phyloP scores from a whole-genome alignment of 2,797 vertebrate genomes.

The Novumbra hubbsi region DNA sequence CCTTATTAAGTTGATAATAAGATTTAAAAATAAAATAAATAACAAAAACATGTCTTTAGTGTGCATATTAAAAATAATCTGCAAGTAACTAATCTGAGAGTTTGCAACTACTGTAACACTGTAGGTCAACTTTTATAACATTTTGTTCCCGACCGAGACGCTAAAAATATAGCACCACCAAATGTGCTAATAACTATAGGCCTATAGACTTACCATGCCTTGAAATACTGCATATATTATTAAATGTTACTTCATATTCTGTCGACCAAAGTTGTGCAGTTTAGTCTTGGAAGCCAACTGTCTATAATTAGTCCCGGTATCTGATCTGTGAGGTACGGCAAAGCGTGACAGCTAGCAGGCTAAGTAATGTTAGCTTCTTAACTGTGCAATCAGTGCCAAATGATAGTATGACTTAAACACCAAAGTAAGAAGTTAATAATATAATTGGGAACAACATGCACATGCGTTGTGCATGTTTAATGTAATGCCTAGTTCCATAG shows the following conservation, averaged over 20 bases:
- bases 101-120: background rate
- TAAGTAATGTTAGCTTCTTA: background rate
- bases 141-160: background rate
- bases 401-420: background rate
- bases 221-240: background rate
- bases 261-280: slow-evolving; percentile 1
- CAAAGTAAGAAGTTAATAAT: background rate
- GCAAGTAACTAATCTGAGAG: no score
- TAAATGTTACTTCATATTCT: background rate
- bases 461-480: background rate
- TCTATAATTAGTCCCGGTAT: slow-evolving; percentile 12
- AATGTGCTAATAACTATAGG: background rate
- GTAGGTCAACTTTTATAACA: background rate
- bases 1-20: no score
- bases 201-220: background rate
- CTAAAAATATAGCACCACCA: background rate
- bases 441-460: background rate
- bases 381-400: background rate
- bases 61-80: no score
- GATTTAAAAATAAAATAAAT: no score
- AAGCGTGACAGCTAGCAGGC: slow-evolving; percentile 4
- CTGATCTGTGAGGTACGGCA: background rate
- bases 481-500: background rate
- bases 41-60: no score
- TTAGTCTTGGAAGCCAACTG: background rate